These are phyloP conservation scores for Acronicta aceris DNA, from an alignment of 2,888 invertebrate genomes.

Conservation along the genomic window DNA sequence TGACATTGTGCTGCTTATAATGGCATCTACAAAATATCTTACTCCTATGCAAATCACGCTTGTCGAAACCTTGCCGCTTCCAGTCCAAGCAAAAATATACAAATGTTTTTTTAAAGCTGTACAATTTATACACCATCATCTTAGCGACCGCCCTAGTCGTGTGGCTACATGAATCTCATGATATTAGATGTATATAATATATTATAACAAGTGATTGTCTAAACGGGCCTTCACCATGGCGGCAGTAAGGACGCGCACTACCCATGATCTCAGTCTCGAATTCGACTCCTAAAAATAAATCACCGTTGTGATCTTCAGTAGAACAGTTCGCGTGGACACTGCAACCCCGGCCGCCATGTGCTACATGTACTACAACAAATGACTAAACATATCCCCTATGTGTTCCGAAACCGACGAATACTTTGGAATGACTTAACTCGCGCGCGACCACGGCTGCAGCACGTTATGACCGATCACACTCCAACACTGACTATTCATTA, in stretches of 20 bases:
- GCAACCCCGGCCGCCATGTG: constrained; percentile 44
- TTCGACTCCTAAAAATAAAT: constrained; percentile 67
- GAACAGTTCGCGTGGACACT: constrained; percentile 10
- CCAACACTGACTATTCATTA: constrained; percentile 41
- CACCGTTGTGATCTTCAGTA: constrained; percentile 44
- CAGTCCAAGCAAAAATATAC: constrained; percentile 86
- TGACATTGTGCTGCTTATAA: constrained; percentile 55
- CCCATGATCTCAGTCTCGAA: constrained; percentile 75
- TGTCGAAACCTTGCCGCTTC: constrained; percentile 74
- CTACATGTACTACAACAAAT: constrained; percentile 37
- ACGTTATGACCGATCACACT: constrained; percentile 24
- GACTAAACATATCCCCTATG: constrained; percentile 30
- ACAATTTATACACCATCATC: constrained; percentile 83
- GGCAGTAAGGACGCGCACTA: constrained; percentile 55
- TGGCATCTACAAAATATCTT: constrained; percentile 69
- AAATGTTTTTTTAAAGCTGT: constrained; percentile 84
- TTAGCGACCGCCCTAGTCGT: constrained; percentile 63
- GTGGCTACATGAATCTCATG: constrained; percentile 54
- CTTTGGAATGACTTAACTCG: constrained; percentile 48
- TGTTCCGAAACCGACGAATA: constrained; percentile 36
- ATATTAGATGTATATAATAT: constrained; percentile 31
- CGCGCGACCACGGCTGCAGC: constrained; percentile 35
- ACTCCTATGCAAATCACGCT: constrained; percentile 76
- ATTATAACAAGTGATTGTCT: constrained; percentile 35
- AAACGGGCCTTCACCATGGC: constrained; percentile 40